Base-by-base conservation (phyloP, 2,113 vertebrate species). In the Perca fluviatilis region DNA sequence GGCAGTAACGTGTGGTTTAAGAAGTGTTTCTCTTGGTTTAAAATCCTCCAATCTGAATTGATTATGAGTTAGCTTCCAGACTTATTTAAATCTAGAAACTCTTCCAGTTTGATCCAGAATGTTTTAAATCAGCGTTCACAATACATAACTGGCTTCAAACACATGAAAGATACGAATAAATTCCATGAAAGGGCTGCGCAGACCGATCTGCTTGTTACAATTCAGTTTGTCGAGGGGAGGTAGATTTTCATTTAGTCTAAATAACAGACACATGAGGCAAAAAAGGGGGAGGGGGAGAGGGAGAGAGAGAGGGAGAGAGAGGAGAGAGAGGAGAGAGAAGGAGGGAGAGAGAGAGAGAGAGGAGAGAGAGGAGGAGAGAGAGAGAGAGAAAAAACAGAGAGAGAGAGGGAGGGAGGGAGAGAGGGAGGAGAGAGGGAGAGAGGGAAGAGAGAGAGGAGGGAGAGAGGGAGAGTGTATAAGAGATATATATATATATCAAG, bases 191-290 rank as follows among this genome's bases (percentile, higher is more conserved):
- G 63, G 19, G 47, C 6, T 7, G 47, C 25, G 16, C 15, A 8
- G 33, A 14, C n/a, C 58, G 53, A 74, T 63, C 18, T 63, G 77
- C 27, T 27, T 27, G 27, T 4, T 83, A 85, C 76, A 64, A 77
- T 79, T 80, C 61, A 68, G 57, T 72, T 63, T 77, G 58, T 83
- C 0, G 9, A 79, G 70, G 68, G 79, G 51, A 18, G 25, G n/a
- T 18, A 58, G 46, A 56, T 86, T 62, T 88, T 84, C 72, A 88
- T 85, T 86, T 82, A 82, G 54, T 74, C 61, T 23, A 36, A 56
- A 84, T 81, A 61, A 67, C 19, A 73, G 57, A 88, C 85, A 88
- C 69, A 69, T 43, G 82, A 53, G 30, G 27, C 27, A 27, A 27
- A 27, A 27, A 2, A 2, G 27, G 27, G 27, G 27, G 2, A 2